Evolutionary conservation across 2,888 invertebrate genomes (phyloP).

Genomic region (Ellobium chinense): DNA sequence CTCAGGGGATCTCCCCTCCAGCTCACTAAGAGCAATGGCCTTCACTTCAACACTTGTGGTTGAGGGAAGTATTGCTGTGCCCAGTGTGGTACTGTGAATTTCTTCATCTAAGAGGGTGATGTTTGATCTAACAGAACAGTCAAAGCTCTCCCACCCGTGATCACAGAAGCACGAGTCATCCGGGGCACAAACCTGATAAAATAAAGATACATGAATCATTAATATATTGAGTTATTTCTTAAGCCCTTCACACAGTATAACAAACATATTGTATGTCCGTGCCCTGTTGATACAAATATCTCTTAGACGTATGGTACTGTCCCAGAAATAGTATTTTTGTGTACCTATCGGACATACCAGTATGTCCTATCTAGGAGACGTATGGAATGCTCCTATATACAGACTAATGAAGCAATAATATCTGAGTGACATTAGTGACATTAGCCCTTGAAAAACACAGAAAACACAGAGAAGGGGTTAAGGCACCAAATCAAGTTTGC

Average conservation of each 20-base stretch:
- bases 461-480: no score
- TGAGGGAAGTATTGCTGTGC: slow-evolving; percentile 43
- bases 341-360: no score
- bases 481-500: no score
- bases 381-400: no score
- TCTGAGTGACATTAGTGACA: no score
- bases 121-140: slow-evolving; percentile 72
- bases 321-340: no score
- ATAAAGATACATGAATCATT: background rate
- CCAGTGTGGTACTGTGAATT: slow-evolving; percentile 35
- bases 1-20: slow-evolving; percentile 41
- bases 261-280: no score
- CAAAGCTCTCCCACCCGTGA: slow-evolving; percentile 82
- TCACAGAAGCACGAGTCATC: slow-evolving; percentile 94
- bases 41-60: slow-evolving; percentile 49
- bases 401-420: no score
- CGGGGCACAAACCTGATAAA: slow-evolving; percentile 92
- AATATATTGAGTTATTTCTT: background rate
- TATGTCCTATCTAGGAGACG: no score
- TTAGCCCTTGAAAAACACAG: no score
- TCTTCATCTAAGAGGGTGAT: slow-evolving; percentile 54
- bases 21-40: slow-evolving; percentile 49
- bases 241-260: background rate
- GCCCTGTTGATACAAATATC: no score
- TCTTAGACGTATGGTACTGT: no score